Percentiles rank a stretch among this genome's conserved stretches.
Evolutionary conservation across 2,113 vertebrate genomes (phyloP).

Genomic region (Paratilapia polleni): DNA sequence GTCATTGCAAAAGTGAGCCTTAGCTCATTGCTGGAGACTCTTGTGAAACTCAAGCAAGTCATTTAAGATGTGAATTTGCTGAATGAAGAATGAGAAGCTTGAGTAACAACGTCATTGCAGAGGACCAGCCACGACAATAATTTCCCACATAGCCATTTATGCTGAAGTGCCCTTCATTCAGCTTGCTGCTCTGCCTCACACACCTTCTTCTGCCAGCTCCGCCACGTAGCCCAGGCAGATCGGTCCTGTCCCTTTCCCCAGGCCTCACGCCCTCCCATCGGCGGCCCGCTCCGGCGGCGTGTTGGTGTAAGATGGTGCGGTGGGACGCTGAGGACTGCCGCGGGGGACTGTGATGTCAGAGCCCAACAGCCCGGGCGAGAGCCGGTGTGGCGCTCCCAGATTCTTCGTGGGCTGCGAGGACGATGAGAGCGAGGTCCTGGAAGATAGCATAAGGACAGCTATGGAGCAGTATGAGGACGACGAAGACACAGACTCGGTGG

Average conservation of each 20-base stretch:
- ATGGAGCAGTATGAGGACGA: slow-evolving; percentile 91
- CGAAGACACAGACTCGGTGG: slow-evolving; percentile 87
- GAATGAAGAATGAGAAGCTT: slow-evolving; percentile 34
- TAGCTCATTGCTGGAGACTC: background rate
- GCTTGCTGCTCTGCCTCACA: background rate
- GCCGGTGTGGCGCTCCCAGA: slow-evolving; percentile 87
- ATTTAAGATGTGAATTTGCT: slow-evolving; percentile 14
- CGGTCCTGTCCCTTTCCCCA: slow-evolving; percentile 6
- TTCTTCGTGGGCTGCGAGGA: slow-evolving; percentile 96
- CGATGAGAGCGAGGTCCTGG: slow-evolving; percentile 91
- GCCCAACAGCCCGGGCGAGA: slow-evolving; percentile 89
- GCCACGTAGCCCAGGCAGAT: slow-evolving; percentile 16
- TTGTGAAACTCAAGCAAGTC: background rate
- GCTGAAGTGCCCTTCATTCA: background rate
- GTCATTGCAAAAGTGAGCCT: slow-evolving; percentile 11
- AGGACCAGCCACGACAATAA: background rate
- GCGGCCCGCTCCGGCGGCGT: slow-evolving; percentile 43
- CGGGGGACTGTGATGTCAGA: slow-evolving; percentile 92
- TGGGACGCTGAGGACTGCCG: slow-evolving; percentile 85
- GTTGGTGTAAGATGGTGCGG: slow-evolving; percentile 76
- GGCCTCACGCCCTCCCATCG: slow-evolving; percentile 34
- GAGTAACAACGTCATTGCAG: background rate
- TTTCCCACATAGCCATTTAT: background rate
- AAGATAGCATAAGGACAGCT: slow-evolving; percentile 90
- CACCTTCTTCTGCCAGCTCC: background rate